Base-by-base conservation (phyloP, 1,140 invertebrate species). In the Marisa cornuarietis region DNA sequence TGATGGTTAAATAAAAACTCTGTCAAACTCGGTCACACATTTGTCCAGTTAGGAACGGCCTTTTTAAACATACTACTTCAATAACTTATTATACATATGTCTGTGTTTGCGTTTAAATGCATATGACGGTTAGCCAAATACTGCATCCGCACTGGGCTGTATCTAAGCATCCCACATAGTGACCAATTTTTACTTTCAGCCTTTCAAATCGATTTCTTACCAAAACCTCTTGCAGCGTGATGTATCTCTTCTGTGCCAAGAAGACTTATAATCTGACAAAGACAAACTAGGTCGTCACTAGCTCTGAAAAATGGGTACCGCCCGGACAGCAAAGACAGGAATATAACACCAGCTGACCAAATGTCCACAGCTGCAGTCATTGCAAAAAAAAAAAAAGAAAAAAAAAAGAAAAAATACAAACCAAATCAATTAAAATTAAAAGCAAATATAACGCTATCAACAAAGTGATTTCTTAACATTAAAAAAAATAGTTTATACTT, bases 311-410 rank as follows among this genome's bases (percentile, higher is more conserved):
- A 96, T 52, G 95, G 95, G 92, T 96, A 96, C 6, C 95, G 93
- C 24, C 94, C 94, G 85, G 94, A 95, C 13, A 97, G 91, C 79
- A 96, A 94, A 74, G 94, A 95, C 6, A 96, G 89, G 85, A 97
- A 93, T 79, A 97, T 96, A 9, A 97, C 94, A 62, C 96, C 96
- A 65, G 94, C 94, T 61, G 96, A 95, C 96, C 96, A 98, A 77
- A 97, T 93, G 91, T 98, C 96, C 81, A 98, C 94, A 83, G 95
- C 95, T 93, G 91, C 61, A 91, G 68, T 16, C 22, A 22, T 51
- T 31, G 10, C 71, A 72, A 42, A 72, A 22, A 74, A 52, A 11
- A 72, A 49, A 9, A 10, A 74, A 54, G n/a, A 8, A 49, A 6
- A 18, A 54, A 8, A 11, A 52, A 58, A 52, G 51, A 74, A 22